phyloP scores from a whole-genome alignment of 35 echinoderm and acorn worm genomes.

The Ptychodera flava region DNA sequence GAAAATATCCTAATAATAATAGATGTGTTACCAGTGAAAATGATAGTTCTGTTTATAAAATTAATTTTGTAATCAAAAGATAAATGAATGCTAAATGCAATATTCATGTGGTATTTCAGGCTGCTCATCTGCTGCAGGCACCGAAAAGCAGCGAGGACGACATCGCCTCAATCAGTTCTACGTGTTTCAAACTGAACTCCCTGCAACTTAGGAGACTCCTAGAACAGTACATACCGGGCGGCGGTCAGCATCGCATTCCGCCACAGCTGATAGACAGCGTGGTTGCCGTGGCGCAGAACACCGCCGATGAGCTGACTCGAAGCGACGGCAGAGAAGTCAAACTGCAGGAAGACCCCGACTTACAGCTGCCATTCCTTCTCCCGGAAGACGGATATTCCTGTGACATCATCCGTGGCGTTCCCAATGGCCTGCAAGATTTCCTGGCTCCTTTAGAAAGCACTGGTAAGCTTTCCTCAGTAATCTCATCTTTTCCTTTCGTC shows the following conservation, averaged over 20 bases:
- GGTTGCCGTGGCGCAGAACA: slow-evolving; percentile 42
- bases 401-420: slow-evolving; percentile 81
- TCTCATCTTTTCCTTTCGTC: not conserved
- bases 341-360: slow-evolving; percentile 81
- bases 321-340: slow-evolving; percentile 58
- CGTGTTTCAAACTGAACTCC: slow-evolving; percentile 75
- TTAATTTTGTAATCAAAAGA: too few relatives aligned
- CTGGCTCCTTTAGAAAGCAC: slow-evolving; percentile 58
- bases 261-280: slow-evolving; percentile 53
- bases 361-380: slow-evolving; percentile 68
- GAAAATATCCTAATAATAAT: too few relatives aligned
- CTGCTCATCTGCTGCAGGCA: slow-evolving; percentile 47
- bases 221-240: slow-evolving; percentile 57
- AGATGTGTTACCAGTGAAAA: too few relatives aligned
- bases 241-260: slow-evolving; percentile 42
- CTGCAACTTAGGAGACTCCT: slow-evolving; percentile 60
- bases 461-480: slow-evolving; percentile 30
- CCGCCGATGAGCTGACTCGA: slow-evolving; percentile 56
- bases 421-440: slow-evolving; percentile 83
- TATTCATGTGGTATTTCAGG: slow-evolving; percentile 34
- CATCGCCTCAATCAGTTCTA: slow-evolving; percentile 43
- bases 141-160: slow-evolving; percentile 52
- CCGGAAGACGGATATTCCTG: slow-evolving; percentile 97
- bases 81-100: too few relatives aligned
- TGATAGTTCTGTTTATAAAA: too few relatives aligned